phyloP scores from a whole-genome alignment of 2,113 vertebrate species.

The Sphaerodactylus townsendi region DNA sequence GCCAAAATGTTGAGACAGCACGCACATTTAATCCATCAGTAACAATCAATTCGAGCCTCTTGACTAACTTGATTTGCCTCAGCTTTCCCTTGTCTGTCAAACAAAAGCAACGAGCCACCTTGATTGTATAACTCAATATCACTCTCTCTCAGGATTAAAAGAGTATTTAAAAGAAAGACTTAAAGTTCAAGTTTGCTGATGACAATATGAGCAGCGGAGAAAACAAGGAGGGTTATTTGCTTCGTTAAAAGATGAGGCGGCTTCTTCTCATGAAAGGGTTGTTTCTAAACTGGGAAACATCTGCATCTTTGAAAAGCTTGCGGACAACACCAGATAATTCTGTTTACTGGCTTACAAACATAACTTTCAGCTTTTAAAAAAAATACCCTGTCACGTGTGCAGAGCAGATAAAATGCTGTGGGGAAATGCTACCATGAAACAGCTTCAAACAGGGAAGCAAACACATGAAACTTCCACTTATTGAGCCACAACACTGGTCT shows the following conservation, averaged over 20 bases:
- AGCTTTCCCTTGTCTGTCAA: slow-evolving; percentile 1
- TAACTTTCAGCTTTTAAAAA: background rate
- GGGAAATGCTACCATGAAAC: too few species aligned
- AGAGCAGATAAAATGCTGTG: background rate
- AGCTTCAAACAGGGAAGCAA: background rate
- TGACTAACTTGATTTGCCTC: slow-evolving; percentile 19
- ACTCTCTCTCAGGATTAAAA: background rate
- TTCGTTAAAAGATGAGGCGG: background rate
- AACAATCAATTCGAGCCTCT: background rate
- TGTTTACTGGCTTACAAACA: too few species aligned
- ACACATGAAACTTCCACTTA: too few species aligned
- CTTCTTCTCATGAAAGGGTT: background rate
- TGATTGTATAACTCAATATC: slow-evolving; percentile 10
- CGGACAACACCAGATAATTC: too few species aligned
- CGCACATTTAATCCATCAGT: background rate
- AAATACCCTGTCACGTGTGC: background rate
- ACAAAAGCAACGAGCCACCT: slow-evolving; percentile 1
- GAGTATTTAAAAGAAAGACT: background rate
- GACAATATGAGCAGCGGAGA: background rate
- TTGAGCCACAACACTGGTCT: too few species aligned
- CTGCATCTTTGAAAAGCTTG: background rate
- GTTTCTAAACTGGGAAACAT: background rate
- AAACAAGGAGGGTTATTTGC: background rate
- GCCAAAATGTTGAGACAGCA: background rate
- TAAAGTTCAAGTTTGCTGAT: background rate